phyloP scores from a whole-genome alignment of 2,113 vertebrate genomes.

The Channa argus region DNA sequence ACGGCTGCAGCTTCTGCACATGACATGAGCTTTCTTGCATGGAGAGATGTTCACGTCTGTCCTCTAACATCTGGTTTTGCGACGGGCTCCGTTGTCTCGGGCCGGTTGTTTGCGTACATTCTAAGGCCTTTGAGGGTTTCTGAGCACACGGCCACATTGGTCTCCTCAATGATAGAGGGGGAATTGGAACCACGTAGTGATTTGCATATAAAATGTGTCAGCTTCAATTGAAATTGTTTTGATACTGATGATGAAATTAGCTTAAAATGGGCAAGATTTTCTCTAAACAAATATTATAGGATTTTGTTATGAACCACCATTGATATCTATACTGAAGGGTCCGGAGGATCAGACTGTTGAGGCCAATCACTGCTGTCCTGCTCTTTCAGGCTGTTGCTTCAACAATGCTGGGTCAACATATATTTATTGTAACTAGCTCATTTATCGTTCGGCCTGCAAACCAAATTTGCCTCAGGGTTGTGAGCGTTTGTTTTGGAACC shows the following conservation, averaged over 20 bases:
- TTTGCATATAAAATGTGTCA: conserved; percentile 47
- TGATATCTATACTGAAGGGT: conserved; percentile 14
- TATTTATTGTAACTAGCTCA: conserved; percentile 33
- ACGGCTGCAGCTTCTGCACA: conserved; percentile 29
- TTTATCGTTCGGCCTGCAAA: conserved; percentile 42
- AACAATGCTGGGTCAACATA: conserved; percentile 51
- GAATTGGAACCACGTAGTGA: conserved; percentile 53
- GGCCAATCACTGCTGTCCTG: conserved; percentile 29
- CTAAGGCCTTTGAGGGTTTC: conserved; percentile 46
- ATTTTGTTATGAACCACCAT: conserved; percentile 23
- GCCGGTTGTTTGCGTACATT: conserved; percentile 61
- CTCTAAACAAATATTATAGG: not conserved
- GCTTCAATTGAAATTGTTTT: too few relatives aligned
- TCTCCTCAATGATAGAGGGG: conserved; percentile 38
- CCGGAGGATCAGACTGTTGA: conserved; percentile 7
- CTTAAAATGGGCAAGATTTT: too few relatives aligned
- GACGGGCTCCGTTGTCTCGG: conserved; percentile 21
- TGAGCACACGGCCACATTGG: conserved; percentile 44
- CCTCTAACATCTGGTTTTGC: conserved; percentile 64
- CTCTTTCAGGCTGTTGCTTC: conserved; percentile 32
- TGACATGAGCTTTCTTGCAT: conserved; percentile 37
- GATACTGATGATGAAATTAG: too few relatives aligned
- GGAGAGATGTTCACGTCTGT: conserved; percentile 43
- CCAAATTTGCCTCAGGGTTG: conserved; percentile 62
- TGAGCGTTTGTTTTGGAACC: conserved; percentile 60